Conservation (phyloP, 2,888 invertebrate species). For the Leucophora obtusa region DNA sequence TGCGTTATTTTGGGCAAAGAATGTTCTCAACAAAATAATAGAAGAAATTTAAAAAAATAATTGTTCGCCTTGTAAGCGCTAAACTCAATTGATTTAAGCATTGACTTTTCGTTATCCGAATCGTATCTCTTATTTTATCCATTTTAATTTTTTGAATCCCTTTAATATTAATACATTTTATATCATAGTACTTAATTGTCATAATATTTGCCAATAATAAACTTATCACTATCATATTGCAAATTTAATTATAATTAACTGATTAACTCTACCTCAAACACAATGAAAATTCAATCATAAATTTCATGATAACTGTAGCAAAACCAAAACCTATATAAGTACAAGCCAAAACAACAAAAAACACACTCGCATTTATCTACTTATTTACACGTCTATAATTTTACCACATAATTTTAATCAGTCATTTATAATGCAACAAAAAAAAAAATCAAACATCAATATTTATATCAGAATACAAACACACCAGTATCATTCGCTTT, state of each 20-base stretch:
- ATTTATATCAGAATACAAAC: constrained; percentile 1
- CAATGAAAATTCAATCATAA: background rate
- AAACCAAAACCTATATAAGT: background rate
- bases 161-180: no score
- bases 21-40: no score
- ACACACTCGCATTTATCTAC: background rate
- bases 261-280: constrained; percentile 20
- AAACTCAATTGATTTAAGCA: no score
- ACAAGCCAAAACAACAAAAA: background rate
- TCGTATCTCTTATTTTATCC: no score
- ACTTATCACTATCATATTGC: constrained; percentile 1
- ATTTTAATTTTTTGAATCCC: no score
- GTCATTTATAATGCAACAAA: constrained; percentile 40
- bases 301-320: background rate
- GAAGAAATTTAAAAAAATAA: no score
- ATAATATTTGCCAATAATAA: constrained; percentile 15
- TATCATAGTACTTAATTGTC: background rate
- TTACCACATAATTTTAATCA: constrained; percentile 57
- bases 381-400: constrained; percentile 34
- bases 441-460: constrained; percentile 24
- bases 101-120: no score
- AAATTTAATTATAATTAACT: constrained; percentile 43
- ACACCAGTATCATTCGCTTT: constrained; percentile 18
- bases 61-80: no score
- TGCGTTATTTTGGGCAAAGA: no score